Conservation (phyloP, 1,140 invertebrate genomes). For the Tetramorium alpestre region DNA sequence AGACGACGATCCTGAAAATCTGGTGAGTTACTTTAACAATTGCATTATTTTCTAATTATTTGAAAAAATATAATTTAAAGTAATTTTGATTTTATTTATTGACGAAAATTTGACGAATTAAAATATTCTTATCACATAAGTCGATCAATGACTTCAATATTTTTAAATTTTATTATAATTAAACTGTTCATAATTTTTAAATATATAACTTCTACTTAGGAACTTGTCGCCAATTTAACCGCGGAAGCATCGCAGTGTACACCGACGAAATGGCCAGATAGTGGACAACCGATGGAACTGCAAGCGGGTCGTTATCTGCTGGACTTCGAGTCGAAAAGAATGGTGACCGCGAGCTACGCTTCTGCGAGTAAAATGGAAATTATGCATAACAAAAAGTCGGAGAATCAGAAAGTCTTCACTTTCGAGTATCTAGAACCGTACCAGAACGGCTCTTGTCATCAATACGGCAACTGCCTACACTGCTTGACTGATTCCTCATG, state of each 20-base stretch:
- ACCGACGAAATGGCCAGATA: slow-evolving; percentile 84
- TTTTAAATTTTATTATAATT: not conserved
- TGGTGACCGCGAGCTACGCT: slow-evolving; percentile 84
- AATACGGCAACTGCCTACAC: slow-evolving; percentile 93
- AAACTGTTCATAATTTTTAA: slow-evolving; percentile 3
- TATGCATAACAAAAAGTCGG: slow-evolving; percentile 89
- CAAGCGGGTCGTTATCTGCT: slow-evolving; percentile 88
- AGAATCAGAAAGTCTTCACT: slow-evolving; percentile 93
- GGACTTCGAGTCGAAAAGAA: slow-evolving; percentile 89
- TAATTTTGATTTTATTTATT: slow-evolving; percentile 2
- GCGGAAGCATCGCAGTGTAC: slow-evolving; percentile 89
- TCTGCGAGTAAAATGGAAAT: slow-evolving; percentile 93
- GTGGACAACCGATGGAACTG: slow-evolving; percentile 86
- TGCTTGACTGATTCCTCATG: slow-evolving; percentile 96
- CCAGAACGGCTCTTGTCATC: slow-evolving; percentile 91
- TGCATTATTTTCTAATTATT: slow-evolving; percentile 18
- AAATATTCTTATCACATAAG: not conserved
- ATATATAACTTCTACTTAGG: slow-evolving; percentile 71
- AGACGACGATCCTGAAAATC: slow-evolving; percentile 80
- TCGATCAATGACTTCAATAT: not conserved
- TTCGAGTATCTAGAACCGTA: slow-evolving; percentile 96
- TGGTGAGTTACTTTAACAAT: slow-evolving; percentile 68
- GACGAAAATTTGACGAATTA: not conserved
- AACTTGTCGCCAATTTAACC: slow-evolving; percentile 89
- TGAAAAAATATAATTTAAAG: not conserved